These are phyloP conservation scores for Peromyscus nudipes DNA, from an alignment of 2,797 vertebrate genomes.

Conservation along the genomic window DNA sequence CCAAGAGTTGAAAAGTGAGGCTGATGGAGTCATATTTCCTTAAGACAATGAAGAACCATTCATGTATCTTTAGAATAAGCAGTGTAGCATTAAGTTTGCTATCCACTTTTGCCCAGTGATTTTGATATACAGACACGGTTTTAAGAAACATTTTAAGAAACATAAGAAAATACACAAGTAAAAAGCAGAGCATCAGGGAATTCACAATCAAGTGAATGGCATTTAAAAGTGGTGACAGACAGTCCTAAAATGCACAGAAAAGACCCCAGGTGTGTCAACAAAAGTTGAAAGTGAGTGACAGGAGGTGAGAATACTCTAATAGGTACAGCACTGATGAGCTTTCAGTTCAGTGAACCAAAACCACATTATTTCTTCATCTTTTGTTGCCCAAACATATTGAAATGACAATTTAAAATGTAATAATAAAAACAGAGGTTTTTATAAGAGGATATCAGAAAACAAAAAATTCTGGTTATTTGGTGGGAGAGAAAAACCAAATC, in stretches of 20 bases:
- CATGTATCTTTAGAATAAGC: constrained; percentile 10
- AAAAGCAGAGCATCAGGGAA: background rate
- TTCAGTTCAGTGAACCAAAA: constrained; percentile 1
- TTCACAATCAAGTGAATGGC: background rate
- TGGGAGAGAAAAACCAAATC: background rate
- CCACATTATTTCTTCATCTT: constrained; percentile 6
- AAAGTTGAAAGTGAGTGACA: background rate
- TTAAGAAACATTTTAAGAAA: background rate
- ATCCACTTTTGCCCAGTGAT: background rate
- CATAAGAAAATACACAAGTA: background rate
- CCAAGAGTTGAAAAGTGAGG: background rate
- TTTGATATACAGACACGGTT: background rate
- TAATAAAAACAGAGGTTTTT: background rate
- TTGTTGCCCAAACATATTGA: background rate
- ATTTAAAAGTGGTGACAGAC: constrained; percentile 29
- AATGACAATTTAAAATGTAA: background rate
- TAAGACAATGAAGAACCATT: background rate
- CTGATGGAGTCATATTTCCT: background rate
- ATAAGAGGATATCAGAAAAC: background rate
- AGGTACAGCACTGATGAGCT: background rate
- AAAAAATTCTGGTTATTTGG: constrained; percentile 23
- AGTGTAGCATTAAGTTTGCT: background rate
- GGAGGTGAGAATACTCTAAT: background rate
- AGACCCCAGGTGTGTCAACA: background rate
- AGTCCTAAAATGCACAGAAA: background rate